Percentiles rank a stretch among this genome's conserved stretches.
Evolutionary conservation across 2,888 invertebrate species (phyloP).

Genomic region (Pollenia griseotomentosa): DNA sequence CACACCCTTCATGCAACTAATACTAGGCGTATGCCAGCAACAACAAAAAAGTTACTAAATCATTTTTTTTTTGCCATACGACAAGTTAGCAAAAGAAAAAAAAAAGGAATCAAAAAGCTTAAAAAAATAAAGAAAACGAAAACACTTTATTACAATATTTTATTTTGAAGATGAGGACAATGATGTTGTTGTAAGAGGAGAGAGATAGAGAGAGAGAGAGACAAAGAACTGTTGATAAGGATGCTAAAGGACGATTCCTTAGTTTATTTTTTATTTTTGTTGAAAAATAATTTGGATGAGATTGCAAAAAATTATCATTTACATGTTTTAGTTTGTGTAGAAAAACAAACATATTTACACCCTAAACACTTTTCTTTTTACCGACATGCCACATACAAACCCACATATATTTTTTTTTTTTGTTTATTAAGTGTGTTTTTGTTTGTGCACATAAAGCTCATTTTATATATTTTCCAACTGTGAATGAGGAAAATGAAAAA

Average conservation of each 20-base stretch:
- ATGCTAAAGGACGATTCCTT: conserved; percentile 5
- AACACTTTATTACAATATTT: conserved; percentile 54
- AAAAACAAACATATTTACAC: not conserved
- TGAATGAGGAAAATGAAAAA: conserved; percentile 63
- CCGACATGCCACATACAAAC: conserved; percentile 5
- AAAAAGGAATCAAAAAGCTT: conserved; percentile 11
- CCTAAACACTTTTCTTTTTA: not conserved
- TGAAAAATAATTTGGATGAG: conserved; percentile 61
- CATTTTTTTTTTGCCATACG: conserved; percentile 48
- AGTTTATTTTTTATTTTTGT: conserved; percentile 24
- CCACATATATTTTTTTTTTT: not conserved
- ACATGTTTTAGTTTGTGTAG: conserved; percentile 29
- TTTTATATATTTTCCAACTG: conserved; percentile 67
- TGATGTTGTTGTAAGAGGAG: not conserved
- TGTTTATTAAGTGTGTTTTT: not conserved
- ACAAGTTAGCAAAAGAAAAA: conserved; percentile 20
- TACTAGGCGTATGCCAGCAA: conserved; percentile 50
- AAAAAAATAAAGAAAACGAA: conserved; percentile 43
- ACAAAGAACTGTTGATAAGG: not conserved
- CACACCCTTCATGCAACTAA: conserved; percentile 78
- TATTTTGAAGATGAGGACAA: conserved; percentile 17
- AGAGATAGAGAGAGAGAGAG: not conserved
- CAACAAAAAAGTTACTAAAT: not conserved
- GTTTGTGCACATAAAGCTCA: conserved; percentile 12
- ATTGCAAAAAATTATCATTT: conserved; percentile 49